Base-by-base conservation (phyloP, 2,888 invertebrate genomes). In the Rhodophaea formosa region DNA sequence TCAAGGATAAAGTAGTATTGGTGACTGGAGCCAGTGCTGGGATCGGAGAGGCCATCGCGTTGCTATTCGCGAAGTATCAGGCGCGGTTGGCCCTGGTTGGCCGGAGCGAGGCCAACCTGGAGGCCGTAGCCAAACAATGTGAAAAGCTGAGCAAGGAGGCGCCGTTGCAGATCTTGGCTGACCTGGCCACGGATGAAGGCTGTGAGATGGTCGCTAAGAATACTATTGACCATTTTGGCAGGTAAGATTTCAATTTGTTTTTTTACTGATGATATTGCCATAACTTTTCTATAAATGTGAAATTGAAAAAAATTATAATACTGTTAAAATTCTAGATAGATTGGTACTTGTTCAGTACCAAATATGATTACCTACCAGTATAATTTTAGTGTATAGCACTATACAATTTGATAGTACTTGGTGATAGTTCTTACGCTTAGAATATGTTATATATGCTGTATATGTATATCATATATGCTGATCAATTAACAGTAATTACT, bases 1-100 rank as follows among this genome's bases (percentile, higher is more conserved):
- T 80, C 52, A 58, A 69, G 0, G 59, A 68, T 14, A 79, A 79
- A 68, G 77, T 80, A 0, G 77, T 78, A 43, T 46, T 81, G 32
- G 71, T 81, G 35, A 81, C 78, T 0, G 80, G 80, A 16, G 80
- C n/a, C n/a, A n/a, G n/a, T n/a, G n/a, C n/a, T n/a, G n/a, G n/a
- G n/a, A n/a, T n/a, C n/a, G n/a, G n/a, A 0, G 74, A 74, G 57
- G 63, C 72, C 3, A 77, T 67, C 0, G 79, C 79, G 7, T 7
- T 74, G 5, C 57, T 76, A 59, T 77, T 79, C 32, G 76, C 77
- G 0, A 64, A 69, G 51, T 68, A 66, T 56, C 74, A 75, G 15
- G 80, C 80, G 0, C 69, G 68, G 30, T 56, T 80, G 57, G 59
- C 72, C 0, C 65, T 80, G 3, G 78, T 79, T 10, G 79, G 76